A percentile compares a stretch with the other conserved stretches of the same genome.
phyloP scores from a whole-genome alignment of 2,888 invertebrate species.

The Crioceris asparagi region DNA sequence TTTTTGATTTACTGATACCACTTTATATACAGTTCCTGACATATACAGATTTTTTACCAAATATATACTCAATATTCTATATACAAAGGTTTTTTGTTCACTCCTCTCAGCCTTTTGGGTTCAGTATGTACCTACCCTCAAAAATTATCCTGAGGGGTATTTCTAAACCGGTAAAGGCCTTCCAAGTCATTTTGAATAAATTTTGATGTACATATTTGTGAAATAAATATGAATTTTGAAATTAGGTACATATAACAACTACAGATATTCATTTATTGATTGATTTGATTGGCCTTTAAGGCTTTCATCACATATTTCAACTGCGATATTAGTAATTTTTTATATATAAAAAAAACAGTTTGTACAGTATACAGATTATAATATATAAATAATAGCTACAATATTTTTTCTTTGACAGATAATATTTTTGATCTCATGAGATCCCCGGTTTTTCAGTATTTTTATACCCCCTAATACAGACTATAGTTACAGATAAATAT shows the following conservation, averaged over 20 bases:
- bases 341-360: conserved; percentile 34
- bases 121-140: too few species aligned
- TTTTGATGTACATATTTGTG: too few species aligned
- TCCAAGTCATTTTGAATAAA: too few species aligned
- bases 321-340: conserved; percentile 38
- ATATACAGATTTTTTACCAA: conserved; percentile 40
- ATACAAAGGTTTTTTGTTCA: conserved; percentile 37
- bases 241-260: too few species aligned
- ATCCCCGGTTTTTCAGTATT: conserved; percentile 26
- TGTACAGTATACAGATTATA: conserved; percentile 38
- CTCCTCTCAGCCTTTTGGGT: conserved; percentile 14
- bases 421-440: conserved; percentile 23
- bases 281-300: background rate
- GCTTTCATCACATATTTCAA: conserved; percentile 18
- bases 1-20: conserved; percentile 26
- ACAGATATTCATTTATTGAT: too few species aligned
- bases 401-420: conserved; percentile 27
- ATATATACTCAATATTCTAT: conserved; percentile 35
- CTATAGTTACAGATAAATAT: conserved; percentile 21
- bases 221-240: too few species aligned
- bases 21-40: conserved; percentile 38
- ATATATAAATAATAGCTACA: conserved; percentile 22
- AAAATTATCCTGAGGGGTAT: too few species aligned
- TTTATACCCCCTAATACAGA: conserved; percentile 24
- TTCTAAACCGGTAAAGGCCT: too few species aligned